Evolutionary conservation across 1,140 invertebrate species (phyloP), one percentile per base, ranked within the genome.

Genomic region (Drosophila malerkotliana): DNA sequence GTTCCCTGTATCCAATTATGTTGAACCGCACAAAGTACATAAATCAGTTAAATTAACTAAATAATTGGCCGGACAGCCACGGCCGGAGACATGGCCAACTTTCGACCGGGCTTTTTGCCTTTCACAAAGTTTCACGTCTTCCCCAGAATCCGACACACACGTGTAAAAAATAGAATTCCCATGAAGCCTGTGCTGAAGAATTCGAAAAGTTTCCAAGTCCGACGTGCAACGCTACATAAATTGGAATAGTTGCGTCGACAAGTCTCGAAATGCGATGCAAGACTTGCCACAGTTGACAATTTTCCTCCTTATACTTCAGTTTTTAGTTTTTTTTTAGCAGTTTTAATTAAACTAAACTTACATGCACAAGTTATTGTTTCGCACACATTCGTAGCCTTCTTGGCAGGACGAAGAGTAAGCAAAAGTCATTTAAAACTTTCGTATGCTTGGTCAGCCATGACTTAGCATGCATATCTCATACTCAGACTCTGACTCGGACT

Each of bases 361-460:
- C 68, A 61, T 59, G 71, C 28, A 66, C 66, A 81, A 81, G 68
- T 74, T 87, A 84, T 73, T 74, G 68, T 77, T 71, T 39, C 30
- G 54, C 59, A 48, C 21, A 69, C 58, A 68, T 73, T 54, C 10
- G 34, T 3, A 12, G 34, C 10, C 34, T 37, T 49, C 49, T 30
- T 53, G 24, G 41, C 37, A 37, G 68, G 34, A 15, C 32, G 56
- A 68, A 76, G 49, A 84, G 77, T 85, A 88, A 77, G 83, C 83
- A 88, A 87, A 87, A 87, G 83, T 88, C 82, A 88, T 88, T 88
- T 79, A 71, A 85, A 87, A 87, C 66, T 88, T 87, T 87, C 53
- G 64, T 71, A 76, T 68, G 82, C 82, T 60, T 88, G 82, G 82
- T 87, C 83, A 87, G 83, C 57, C 83, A 39, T 58, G 78, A 66